Base-by-base conservation (phyloP, 2,888 invertebrate genomes). In the Cantharis flavilabris region DNA sequence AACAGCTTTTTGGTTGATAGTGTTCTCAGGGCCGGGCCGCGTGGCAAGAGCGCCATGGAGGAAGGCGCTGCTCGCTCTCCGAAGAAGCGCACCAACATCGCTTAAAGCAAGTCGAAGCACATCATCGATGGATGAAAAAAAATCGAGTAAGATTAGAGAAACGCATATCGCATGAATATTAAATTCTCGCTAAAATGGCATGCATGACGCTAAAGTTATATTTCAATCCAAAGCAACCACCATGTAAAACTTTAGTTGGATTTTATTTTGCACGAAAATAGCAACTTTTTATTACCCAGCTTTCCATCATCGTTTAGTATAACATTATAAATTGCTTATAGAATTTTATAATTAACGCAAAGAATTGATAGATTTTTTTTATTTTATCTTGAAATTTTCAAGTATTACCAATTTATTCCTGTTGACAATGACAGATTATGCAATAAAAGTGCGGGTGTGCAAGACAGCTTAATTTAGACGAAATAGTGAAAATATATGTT, bases 21-120 rank as follows among this genome's bases (percentile, higher is more conserved):
- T 95, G 94, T 91, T 94, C 94, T 85, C 94, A 94, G 88, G 94
- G 95, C 84, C 93, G 95, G 87, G 94, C 95, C 88, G 95, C 95
- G 88, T 95, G 95, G 95, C 93, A 95, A 89, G 94, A 94, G 83
- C 82, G 89, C 88, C 88, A 92, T 85, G 87, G 91, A 79, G 91
- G 91, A 84, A 89, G 91, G 84, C 90, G 91, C 87, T 91, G 90
- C 89, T 92, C 93, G 86, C 93, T 93, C 89, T 93, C 93, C 87
- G 93, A 93, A 85, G 91, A 92, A 86, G 90, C 90, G 87, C 89
- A 89, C 86, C 90, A 91, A 86, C 92, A 93, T 88, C 90, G 91
- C 84, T 89, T 90, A 85, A 91, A 90, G 84, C 91, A 92, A 84
- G 89, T 90, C 84, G 92, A 92, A 85, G 91, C 92, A 69, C 92